A percentile compares a stretch with the other conserved stretches of the same genome.
These are phyloP conservation scores for Pseudococcus viburni DNA, from an alignment of 2,888 invertebrate genomes.

Conservation along the genomic window DNA sequence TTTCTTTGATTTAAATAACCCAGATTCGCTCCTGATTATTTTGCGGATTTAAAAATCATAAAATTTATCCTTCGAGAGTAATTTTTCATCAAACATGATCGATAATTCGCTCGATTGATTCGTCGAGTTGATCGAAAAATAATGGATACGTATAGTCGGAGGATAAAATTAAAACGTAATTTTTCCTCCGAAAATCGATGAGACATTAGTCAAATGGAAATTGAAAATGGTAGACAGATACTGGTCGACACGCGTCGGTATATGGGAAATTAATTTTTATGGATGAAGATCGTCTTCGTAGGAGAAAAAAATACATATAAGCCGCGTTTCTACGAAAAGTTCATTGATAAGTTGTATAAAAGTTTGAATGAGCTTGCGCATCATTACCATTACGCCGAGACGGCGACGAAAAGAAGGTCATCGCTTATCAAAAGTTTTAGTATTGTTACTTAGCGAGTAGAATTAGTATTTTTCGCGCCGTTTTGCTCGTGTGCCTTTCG, in stretches of 20 bases:
- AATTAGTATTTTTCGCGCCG: slow-evolving; percentile 50
- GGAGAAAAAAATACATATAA: slow-evolving; percentile 10
- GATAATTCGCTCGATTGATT: background rate
- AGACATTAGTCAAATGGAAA: background rate
- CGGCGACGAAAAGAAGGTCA: slow-evolving; percentile 57
- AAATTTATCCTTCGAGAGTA: no score
- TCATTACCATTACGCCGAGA: slow-evolving; percentile 41
- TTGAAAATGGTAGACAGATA: background rate
- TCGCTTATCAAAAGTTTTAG: slow-evolving; percentile 57
- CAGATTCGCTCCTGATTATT: no score
- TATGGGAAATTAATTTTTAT: slow-evolving; percentile 17
- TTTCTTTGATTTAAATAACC: no score
- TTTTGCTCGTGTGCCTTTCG: slow-evolving; percentile 9
- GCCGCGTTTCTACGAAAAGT: background rate
- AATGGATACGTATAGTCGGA: background rate
- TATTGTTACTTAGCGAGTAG: slow-evolving; percentile 25
- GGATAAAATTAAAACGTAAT: background rate
- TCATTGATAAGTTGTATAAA: slow-evolving; percentile 53
- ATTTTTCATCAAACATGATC: no score
- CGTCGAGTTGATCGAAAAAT: background rate
- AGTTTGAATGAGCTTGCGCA: slow-evolving; percentile 56
- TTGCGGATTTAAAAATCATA: no score
- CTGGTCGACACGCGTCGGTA: background rate
- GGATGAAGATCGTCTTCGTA: background rate
- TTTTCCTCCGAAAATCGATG: background rate